Evolutionary conservation across 2,797 vertebrate genomes (phyloP).

Genomic region (Remorina albescens): DNA sequence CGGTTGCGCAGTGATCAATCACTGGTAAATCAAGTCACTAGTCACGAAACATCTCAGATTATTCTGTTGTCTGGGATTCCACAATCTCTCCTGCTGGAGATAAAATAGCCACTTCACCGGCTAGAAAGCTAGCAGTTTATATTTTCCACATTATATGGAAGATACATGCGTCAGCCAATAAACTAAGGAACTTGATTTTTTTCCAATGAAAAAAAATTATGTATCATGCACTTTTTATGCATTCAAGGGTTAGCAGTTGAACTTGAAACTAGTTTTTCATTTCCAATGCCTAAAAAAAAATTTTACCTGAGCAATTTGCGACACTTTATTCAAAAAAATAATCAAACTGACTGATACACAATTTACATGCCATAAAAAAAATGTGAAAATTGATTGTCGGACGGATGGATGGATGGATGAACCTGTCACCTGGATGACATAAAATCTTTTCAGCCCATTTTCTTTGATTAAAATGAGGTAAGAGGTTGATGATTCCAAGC

Average conservation of each 20-base stretch:
- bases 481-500: constrained; percentile 44
- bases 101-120: constrained; percentile 7
- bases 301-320: no score
- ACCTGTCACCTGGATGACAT: neutral
- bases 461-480: neutral
- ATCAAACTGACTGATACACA: no score
- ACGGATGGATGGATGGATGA: constrained; percentile 1
- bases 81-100: constrained; percentile 17
- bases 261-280: constrained; percentile 6
- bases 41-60: constrained; percentile 27
- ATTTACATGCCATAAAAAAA: constrained; percentile 6
- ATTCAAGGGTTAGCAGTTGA: neutral
- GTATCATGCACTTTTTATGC: neutral
- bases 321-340: no score
- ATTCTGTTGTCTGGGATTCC: constrained; percentile 32
- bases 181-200: no score
- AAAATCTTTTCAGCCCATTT: neutral
- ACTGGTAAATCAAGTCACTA: constrained; percentile 42
- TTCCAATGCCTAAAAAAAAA: neutral
- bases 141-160: constrained; percentile 4
- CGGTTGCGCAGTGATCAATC: constrained; percentile 56
- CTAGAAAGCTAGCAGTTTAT: neutral
- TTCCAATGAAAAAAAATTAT: neutral
- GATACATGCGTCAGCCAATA: neutral
- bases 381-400: neutral